Percentiles rank a stretch among this genome's conserved stretches.
Evolutionary conservation across 2,113 vertebrate genomes (phyloP).

Genomic region (Xyliphius kryptos): DNA sequence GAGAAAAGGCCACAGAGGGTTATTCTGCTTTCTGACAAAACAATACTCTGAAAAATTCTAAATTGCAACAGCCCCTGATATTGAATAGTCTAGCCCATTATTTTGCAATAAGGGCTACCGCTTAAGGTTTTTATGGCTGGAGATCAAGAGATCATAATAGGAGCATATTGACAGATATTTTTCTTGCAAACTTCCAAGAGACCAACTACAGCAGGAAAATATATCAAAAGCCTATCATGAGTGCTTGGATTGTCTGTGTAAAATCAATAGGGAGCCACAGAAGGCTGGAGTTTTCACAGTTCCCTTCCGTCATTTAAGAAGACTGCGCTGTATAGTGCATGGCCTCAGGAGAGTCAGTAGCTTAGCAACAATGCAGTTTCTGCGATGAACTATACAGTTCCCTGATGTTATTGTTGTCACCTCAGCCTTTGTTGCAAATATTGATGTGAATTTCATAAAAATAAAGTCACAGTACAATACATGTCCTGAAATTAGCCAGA

Average conservation of each 20-base stretch:
- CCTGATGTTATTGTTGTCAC: conserved; percentile 81
- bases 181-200: conserved; percentile 86
- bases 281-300: conserved; percentile 98
- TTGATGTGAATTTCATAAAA: conserved; percentile 71
- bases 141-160: conserved; percentile 99
- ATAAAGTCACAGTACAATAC: conserved; percentile 83
- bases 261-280: conserved; percentile 99
- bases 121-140: conserved; percentile 93
- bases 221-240: conserved; percentile 99
- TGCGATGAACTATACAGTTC: conserved; percentile 87
- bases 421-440: conserved; percentile 76
- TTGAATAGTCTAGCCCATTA: conserved; percentile 72
- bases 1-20: conserved; percentile 28
- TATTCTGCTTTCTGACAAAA: conserved; percentile 62
- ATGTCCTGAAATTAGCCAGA: conserved; percentile 36
- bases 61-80: conserved; percentile 37
- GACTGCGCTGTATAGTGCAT: conserved; percentile 79
- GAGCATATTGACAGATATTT: conserved; percentile 97
- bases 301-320: conserved; percentile 98
- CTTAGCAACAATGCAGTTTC: conserved; percentile 84
- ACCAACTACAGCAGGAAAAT: conserved; percentile 91
- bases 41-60: conserved; percentile 48
- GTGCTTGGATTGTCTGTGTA: conserved; percentile 94
- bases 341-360: conserved; percentile 77
- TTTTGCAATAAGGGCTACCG: conserved; percentile 88